Evolutionary conservation across 2,797 vertebrate species (phyloP), one percentile per base, ranked within the genome.

Genomic region (Anolis apletophallus): DNA sequence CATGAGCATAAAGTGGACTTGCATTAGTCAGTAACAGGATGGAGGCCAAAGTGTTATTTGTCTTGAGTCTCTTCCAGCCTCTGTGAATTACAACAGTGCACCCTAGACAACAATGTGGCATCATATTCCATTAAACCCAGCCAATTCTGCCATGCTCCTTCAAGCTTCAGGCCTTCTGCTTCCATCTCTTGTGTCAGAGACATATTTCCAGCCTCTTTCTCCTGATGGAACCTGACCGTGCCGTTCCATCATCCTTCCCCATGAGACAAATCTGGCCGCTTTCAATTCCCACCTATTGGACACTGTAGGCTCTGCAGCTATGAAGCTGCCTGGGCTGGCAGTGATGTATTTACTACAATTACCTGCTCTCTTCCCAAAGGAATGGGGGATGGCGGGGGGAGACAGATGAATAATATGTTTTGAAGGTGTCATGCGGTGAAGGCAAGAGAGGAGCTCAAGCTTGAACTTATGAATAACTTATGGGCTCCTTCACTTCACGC

Each of bases 391-490:
- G 84, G 54, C 11, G 84, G 80, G 78, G 85, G 88, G n/a, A 87
- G 91, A 92, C 46, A 87, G 92, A 94, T 92, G 92, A 94, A 93
- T 93, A 94, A 91, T 88, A 84, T 89, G 91, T 91, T 93, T 93
- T 92, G 94, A 95, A 94, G 92, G 94, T 91, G 87, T 90, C 87
- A 50, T 83, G 92, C 88, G 91, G 91, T 34, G 89, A 94, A 95
- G 92, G 92, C 89, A 87, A 55, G 90, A 95, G 92, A 93, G 11
- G 29, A 89, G 92, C 90, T 92, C 85, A 90, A 77, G 83, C 88
- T 85, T 90, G 92, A 92, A 91, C 94, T 95, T 95, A 95, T 91
- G 92, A 95, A 95, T 95, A 96, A 96, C 95, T 95, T 93, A 95
- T 92, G 86, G 93, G 85, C 77, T 93, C 89, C 92, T 90, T 93